phyloP scores from a whole-genome alignment of 2,113 vertebrate species.

The Neofelis nebulosa region DNA sequence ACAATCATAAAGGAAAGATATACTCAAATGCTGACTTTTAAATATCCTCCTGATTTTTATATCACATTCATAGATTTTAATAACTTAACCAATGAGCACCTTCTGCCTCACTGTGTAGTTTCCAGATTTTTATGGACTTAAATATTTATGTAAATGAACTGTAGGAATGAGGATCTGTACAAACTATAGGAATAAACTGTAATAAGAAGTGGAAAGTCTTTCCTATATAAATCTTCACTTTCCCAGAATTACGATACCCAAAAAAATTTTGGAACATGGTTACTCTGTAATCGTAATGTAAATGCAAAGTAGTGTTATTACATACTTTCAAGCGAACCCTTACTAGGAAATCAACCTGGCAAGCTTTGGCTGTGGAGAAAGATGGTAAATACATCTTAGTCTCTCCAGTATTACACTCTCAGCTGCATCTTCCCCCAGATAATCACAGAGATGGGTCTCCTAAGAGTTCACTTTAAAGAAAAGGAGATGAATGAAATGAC shows the following conservation, averaged over 20 bases:
- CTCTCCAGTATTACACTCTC: not conserved
- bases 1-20: not conserved
- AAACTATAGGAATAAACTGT: not conserved
- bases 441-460: not conserved
- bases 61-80: conserved; percentile 7
- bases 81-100: not conserved
- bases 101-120: conserved; percentile 27
- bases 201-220: not conserved
- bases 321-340: conserved; percentile 32
- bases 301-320: not conserved
- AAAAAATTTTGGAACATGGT: conserved; percentile 2
- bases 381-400: not conserved
- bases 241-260: not conserved
- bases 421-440: not conserved
- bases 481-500: not conserved
- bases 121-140: not conserved
- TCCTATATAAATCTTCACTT: conserved; percentile 21
- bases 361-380: not conserved
- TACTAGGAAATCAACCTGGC: conserved; percentile 4
- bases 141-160: not conserved
- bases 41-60: not conserved
- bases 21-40: not conserved
- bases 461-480: not conserved
- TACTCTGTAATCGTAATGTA: conserved; percentile 36
- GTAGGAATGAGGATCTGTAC: not conserved